Evolutionary conservation across 2,888 invertebrate genomes (phyloP).

Genomic region (Parnassius smintheus): DNA sequence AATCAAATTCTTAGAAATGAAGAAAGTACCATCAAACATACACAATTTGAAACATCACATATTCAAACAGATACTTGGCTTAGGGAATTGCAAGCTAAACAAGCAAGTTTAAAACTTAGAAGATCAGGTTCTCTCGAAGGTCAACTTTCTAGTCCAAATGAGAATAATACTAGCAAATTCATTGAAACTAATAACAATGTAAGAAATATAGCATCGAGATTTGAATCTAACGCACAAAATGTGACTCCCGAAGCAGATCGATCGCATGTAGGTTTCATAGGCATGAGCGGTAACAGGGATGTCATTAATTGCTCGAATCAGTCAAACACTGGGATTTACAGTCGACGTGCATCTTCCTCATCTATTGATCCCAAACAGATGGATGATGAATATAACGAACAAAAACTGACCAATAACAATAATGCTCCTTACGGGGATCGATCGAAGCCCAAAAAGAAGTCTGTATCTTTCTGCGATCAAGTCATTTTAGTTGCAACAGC

Average conservation of each 20-base stretch:
- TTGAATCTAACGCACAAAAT: conserved; percentile 79
- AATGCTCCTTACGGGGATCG: conserved; percentile 61
- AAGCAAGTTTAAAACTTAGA: conserved; percentile 78
- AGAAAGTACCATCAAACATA: conserved; percentile 51
- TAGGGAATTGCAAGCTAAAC: conserved; percentile 90
- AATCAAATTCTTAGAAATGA: conserved; percentile 81
- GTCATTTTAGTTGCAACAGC: conserved; percentile 95
- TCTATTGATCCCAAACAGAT: conserved; percentile 70
- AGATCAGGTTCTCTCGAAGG: conserved; percentile 63
- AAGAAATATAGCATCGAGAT: conserved; percentile 90
- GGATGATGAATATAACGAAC: conserved; percentile 63
- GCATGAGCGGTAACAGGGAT: conserved; percentile 71
- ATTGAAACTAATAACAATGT: conserved; percentile 72
- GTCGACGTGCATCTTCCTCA: conserved; percentile 65
- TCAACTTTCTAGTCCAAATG: conserved; percentile 56
- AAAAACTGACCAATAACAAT: conserved; percentile 55
- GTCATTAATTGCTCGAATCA: conserved; percentile 69
- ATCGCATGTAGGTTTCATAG: conserved; percentile 66
- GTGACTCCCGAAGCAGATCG: conserved; percentile 55
- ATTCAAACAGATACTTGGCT: conserved; percentile 84
- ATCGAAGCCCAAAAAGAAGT: conserved; percentile 91
- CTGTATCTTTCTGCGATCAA: conserved; percentile 97
- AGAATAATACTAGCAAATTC: conserved; percentile 41
- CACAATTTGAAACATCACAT: conserved; percentile 53
- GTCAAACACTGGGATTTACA: conserved; percentile 58